Percentiles rank a stretch among this genome's conserved stretches.
Conservation (phyloP, 2,888 invertebrate species). For the Xanthorhoe designata region DNA sequence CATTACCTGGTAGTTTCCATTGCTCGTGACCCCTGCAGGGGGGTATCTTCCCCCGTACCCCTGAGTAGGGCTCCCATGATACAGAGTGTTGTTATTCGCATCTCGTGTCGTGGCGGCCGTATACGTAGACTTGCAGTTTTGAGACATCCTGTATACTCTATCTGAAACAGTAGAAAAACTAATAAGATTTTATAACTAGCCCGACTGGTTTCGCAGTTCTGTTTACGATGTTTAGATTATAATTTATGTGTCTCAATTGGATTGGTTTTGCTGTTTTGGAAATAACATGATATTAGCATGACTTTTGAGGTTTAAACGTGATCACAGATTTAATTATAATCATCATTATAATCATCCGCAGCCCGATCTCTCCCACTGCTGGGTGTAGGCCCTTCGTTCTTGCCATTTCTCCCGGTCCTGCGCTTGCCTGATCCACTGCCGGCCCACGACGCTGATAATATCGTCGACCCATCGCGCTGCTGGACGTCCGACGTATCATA, state of each 20-base stretch:
- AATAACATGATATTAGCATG: not conserved
- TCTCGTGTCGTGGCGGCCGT: slow-evolving; percentile 81
- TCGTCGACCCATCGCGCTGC: too few relatives aligned
- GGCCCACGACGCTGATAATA: too few relatives aligned
- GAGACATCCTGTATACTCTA: slow-evolving; percentile 83
- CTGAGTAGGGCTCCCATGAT: slow-evolving; percentile 69
- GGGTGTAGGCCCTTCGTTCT: too few relatives aligned
- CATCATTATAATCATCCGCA: too few relatives aligned
- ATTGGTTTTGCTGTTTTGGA: slow-evolving; percentile 2
- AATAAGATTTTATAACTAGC: slow-evolving; percentile 12
- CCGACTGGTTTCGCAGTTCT: slow-evolving; percentile 21
- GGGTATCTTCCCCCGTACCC: slow-evolving; percentile 69
- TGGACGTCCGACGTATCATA: too few relatives aligned
- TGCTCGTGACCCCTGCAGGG: slow-evolving; percentile 64
- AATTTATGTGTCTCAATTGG: slow-evolving; percentile 8
- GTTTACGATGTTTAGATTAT: slow-evolving; percentile 1
- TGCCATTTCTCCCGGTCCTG: too few relatives aligned
- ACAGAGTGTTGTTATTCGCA: slow-evolving; percentile 86
- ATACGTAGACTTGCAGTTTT: slow-evolving; percentile 85
- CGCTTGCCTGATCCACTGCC: too few relatives aligned
- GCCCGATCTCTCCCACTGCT: too few relatives aligned
- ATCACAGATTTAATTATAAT: not conserved
- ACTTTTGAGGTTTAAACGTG: not conserved
- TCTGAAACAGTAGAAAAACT: slow-evolving; percentile 22
- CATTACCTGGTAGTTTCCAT: slow-evolving; percentile 72